Percentiles rank a stretch among this genome's conserved stretches.
phyloP scores from a whole-genome alignment of 2,113 vertebrate genomes.

The Ciconia stormi region DNA sequence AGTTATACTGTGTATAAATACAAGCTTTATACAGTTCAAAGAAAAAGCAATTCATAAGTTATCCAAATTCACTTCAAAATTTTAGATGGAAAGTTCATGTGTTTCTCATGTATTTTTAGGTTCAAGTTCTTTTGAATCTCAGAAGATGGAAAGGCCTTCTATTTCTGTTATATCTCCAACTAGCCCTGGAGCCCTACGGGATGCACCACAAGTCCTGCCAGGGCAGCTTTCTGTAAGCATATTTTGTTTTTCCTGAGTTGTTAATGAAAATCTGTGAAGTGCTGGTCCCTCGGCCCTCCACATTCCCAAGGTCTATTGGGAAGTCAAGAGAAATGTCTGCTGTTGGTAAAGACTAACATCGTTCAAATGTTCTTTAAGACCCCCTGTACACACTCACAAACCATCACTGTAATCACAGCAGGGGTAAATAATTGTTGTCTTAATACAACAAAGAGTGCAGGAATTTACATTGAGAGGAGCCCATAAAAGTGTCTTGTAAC shows the following conservation, averaged over 20 bases:
- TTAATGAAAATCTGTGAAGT: neutral
- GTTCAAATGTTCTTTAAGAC: neutral
- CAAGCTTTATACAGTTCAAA: neutral
- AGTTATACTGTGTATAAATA: neutral
- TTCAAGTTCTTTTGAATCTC: constrained; percentile 98
- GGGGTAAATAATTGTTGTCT: neutral
- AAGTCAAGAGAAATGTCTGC: neutral
- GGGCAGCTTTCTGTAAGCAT: constrained; percentile 94
- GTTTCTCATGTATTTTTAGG: constrained; percentile 71
- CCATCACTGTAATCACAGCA: neutral
- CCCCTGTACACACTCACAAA: neutral
- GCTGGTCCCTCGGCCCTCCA: neutral
- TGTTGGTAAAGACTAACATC: neutral
- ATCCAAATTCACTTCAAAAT: neutral
- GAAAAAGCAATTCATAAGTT: neutral
- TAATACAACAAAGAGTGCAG: neutral
- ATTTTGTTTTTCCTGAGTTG: neutral
- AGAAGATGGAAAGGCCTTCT: constrained; percentile 98
- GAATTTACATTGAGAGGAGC: neutral
- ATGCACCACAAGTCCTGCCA: constrained; percentile 90
- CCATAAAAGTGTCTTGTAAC: neutral
- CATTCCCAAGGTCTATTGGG: neutral
- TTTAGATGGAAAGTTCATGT: neutral
- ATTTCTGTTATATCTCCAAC: constrained; percentile 99
- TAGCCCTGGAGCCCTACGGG: constrained; percentile 91